Percentiles rank a stretch among this genome's conserved stretches.
Evolutionary conservation across 2,888 invertebrate genomes (phyloP).

Genomic region (Drosophila multiciliata): DNA sequence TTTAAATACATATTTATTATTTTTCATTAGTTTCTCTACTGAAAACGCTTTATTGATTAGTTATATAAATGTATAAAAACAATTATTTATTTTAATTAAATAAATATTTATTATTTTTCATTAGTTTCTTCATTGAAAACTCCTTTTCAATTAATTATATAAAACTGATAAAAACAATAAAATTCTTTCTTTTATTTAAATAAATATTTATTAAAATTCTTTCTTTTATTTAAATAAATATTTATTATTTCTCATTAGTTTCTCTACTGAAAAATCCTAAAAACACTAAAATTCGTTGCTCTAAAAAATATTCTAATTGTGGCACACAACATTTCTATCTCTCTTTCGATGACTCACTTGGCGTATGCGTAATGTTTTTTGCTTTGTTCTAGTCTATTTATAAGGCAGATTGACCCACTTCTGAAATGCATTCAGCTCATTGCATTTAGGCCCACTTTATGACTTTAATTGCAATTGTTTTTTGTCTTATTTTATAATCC

Average conservation of each 20-base stretch:
- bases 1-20: too few species aligned
- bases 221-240: too few species aligned
- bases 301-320: slow-evolving; percentile 1
- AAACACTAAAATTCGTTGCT: background rate
- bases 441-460: slow-evolving; percentile 35
- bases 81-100: background rate
- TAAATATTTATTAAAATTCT: too few species aligned
- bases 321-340: background rate
- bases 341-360: slow-evolving; percentile 38
- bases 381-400: slow-evolving; percentile 31
- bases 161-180: too few species aligned
- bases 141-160: background rate
- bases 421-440: slow-evolving; percentile 15
- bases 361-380: slow-evolving; percentile 46
- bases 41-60: too few species aligned
- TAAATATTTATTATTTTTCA: background rate
- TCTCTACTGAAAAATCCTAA: background rate
- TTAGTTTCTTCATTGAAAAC: background rate
- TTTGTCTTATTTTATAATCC: background rate
- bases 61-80: too few species aligned
- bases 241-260: too few species aligned
- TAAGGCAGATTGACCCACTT: slow-evolving; percentile 27
- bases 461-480: slow-evolving; percentile 13
- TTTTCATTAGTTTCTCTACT: too few species aligned
- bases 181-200: too few species aligned